Conservation (phyloP, 2,113 vertebrate species). For the Elgaria multicarinata region DNA sequence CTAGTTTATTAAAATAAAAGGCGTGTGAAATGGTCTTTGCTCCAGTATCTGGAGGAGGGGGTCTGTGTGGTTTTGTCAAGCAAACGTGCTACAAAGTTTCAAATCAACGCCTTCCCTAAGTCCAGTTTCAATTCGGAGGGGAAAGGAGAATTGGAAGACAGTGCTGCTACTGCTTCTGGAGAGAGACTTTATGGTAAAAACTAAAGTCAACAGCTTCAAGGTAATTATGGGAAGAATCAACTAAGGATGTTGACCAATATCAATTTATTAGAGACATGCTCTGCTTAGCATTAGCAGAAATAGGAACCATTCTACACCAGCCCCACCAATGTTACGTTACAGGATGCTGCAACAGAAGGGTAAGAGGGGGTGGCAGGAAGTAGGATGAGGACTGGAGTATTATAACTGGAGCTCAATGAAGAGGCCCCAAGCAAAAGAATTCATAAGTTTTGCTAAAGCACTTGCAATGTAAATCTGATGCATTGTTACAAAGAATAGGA, state of each 20-base stretch:
- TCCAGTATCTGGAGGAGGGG: not conserved
- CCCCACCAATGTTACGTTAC: not conserved
- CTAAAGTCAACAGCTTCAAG: not conserved
- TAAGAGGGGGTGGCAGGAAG: not conserved
- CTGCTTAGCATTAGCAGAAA: not conserved
- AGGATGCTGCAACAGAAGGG: not conserved
- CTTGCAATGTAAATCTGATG: not conserved
- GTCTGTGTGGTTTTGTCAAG: not conserved
- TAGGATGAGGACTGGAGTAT: not conserved
- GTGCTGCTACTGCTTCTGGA: not conserved
- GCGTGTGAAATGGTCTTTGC: slow-evolving; percentile 45
- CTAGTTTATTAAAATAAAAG: slow-evolving; percentile 76
- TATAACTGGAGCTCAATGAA: too few relatives aligned
- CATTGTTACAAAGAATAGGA: not conserved
- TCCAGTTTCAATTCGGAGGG: not conserved
- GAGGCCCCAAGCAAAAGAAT: not conserved
- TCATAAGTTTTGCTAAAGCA: not conserved
- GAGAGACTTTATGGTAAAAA: not conserved
- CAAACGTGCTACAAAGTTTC: not conserved
- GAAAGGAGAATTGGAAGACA: not conserved
- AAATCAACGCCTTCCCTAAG: not conserved
- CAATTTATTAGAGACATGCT: not conserved
- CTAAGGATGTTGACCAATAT: not conserved
- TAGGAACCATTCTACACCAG: not conserved
- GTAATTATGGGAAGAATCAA: not conserved